A percentile compares a stretch with the other conserved stretches of the same genome.
phyloP scores from a whole-genome alignment of 2,797 vertebrate genomes.

The Dallia pectoralis region DNA sequence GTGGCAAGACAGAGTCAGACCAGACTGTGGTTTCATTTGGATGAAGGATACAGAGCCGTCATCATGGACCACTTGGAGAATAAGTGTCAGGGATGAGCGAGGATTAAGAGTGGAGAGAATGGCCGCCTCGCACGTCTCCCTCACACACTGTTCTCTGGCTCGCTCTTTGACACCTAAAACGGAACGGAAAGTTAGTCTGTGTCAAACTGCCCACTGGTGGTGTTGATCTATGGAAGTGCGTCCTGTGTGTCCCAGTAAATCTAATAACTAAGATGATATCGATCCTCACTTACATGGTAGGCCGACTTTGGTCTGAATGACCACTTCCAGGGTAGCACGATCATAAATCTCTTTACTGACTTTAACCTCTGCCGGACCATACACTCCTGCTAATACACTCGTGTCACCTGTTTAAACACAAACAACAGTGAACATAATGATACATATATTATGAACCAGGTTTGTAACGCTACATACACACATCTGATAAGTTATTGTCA shows the following conservation, averaged over 20 bases:
- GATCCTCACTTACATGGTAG: conserved; percentile 72
- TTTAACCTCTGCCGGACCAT: conserved; percentile 90
- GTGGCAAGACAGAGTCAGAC: too few relatives aligned
- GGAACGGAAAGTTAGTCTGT: not conserved
- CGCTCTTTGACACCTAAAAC: conserved; percentile 80
- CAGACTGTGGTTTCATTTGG: not conserved
- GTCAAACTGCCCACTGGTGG: conserved; percentile 41
- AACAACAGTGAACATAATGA: not conserved
- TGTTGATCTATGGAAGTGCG: conserved; percentile 32
- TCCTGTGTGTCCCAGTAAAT: not conserved
- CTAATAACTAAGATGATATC: not conserved
- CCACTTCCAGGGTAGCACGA: conserved; percentile 85
- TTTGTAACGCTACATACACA: too few relatives aligned
- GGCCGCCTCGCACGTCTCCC: conserved; percentile 83
- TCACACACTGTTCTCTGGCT: conserved; percentile 81
- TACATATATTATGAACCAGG: too few relatives aligned
- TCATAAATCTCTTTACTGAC: conserved; percentile 90
- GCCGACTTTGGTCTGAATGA: conserved; percentile 85
- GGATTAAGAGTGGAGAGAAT: conserved; percentile 82
- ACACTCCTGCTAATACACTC: conserved; percentile 83
- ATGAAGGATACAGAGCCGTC: conserved; percentile 88
- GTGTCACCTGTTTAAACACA: conserved; percentile 78
- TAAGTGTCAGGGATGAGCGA: conserved; percentile 84
- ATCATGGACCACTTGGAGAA: conserved; percentile 85
- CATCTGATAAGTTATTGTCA: too few relatives aligned